These are phyloP conservation scores for Nylanderia fulva DNA, from an alignment of 1,140 invertebrate genomes.

Conservation along the genomic window DNA sequence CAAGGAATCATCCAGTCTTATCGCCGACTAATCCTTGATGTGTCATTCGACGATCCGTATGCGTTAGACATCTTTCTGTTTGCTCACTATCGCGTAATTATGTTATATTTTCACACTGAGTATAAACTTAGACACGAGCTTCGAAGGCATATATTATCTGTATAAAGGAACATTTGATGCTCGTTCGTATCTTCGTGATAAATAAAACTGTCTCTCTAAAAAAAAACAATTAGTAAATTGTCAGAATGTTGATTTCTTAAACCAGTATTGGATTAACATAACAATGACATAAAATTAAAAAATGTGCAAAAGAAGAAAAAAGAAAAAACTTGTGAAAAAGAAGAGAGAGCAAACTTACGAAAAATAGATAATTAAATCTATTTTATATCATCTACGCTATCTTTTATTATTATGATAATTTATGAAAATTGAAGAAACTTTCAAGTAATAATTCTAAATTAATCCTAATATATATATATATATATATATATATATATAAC, in stretches of 20 bases:
- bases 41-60: constrained; percentile 62
- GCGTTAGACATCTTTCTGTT: not conserved
- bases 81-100: constrained; percentile 2
- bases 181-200: not conserved
- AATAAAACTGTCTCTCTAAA: not conserved
- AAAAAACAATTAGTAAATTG: constrained; percentile 8
- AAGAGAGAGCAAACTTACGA: too few species aligned
- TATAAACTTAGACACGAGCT: not conserved
- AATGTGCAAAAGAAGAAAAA: too few species aligned
- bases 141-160: not conserved
- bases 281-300: not conserved
- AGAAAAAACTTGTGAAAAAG: not conserved
- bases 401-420: too few species aligned
- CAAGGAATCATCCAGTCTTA: constrained; percentile 34
- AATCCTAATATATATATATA: not conserved
- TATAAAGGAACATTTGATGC: not conserved
- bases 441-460: not conserved
- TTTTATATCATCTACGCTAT: too few species aligned
- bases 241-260: not conserved
- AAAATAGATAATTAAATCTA: too few species aligned
- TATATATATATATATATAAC: not conserved
- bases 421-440: not conserved
- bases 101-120: constrained; percentile 63
- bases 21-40: constrained; percentile 35
- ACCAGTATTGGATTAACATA: not conserved